Evolutionary conservation across 2,113 vertebrate genomes (phyloP), one percentile per base, ranked within the genome.

Genomic region (Mesoclemmys tuberculata): DNA sequence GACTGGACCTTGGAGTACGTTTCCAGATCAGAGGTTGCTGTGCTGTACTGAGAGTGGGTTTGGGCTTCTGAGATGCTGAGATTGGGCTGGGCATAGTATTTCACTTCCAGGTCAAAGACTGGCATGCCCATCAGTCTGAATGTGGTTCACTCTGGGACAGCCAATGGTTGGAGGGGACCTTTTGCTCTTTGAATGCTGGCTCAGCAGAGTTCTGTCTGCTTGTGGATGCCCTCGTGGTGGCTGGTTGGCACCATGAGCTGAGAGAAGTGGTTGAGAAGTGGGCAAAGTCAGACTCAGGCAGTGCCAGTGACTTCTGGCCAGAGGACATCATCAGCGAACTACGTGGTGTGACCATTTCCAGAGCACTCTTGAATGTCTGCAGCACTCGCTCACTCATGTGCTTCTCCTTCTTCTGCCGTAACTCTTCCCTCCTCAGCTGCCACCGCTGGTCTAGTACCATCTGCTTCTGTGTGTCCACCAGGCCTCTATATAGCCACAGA

Each of bases 381-480:
- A 99, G 98, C 95, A 98, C 98, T 56, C 98, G 98, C 2, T 99
- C 98, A 27, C 98, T 98, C 94, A 98, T 98, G 90, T 98, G 97
- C 89, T 98, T 98, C 95, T 99, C 98, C 89, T 98, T 99, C 92
- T 98, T 98, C 97, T 99, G 98, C 19, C 98, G 98, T 4, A 98
- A 98, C 93, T 99, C 98, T 41, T 97, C 97, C 95, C 98, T 98
- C 29, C 95, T 97, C 58, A 98, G 95, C 87, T 98, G 98, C 6
- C 97, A 97, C 1, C 98, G 97, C 89, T 98, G 98, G 91, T 98
- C 98, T 71, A 96, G 97, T 97, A 98, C 98, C 98, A 99, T 98
- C 95, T 98, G 98, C 91, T 99, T 99, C 82, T 98, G 97, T 49
- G 98, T 99, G 93, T 99, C 98, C 27, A 98, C 98, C 91, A 99